phyloP scores from a whole-genome alignment of 1,140 invertebrate genomes.

The Microplitis demolitor region DNA sequence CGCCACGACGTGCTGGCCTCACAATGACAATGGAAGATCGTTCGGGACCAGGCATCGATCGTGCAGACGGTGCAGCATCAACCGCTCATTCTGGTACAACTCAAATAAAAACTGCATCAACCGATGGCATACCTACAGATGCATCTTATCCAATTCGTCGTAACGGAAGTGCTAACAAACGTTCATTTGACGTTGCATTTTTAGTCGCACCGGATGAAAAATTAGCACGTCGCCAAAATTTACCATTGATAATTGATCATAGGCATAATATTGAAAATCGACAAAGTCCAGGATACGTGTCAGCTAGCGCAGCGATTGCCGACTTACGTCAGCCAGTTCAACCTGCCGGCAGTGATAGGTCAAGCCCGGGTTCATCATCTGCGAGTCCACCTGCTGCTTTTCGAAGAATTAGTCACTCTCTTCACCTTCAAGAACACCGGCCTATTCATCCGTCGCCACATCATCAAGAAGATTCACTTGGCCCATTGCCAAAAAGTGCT shows the following conservation, averaged over 20 bases:
- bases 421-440: slow-evolving; percentile 29
- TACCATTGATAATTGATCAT: slow-evolving; percentile 48
- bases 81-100: slow-evolving; percentile 22
- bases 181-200: slow-evolving; percentile 87
- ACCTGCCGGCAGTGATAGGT: slow-evolving; percentile 34
- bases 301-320: neutral
- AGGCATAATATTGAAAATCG: slow-evolving; percentile 19
- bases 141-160: slow-evolving; percentile 53
- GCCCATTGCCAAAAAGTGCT: slow-evolving; percentile 66
- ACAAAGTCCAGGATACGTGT: slow-evolving; percentile 6
- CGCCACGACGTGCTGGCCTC: neutral
- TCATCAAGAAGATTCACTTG: slow-evolving; percentile 30
- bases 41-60: slow-evolving; percentile 52
- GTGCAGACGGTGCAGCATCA: slow-evolving; percentile 48
- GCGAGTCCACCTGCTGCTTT: slow-evolving; percentile 36
- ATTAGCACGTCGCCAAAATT: slow-evolving; percentile 66
- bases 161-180: slow-evolving; percentile 61
- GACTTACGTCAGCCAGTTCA: slow-evolving; percentile 7
- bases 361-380: slow-evolving; percentile 32
- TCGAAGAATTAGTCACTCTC: slow-evolving; percentile 4
- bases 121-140: slow-evolving; percentile 43
- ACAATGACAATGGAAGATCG: slow-evolving; percentile 62
- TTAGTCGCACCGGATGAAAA: slow-evolving; percentile 85
- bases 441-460: neutral
- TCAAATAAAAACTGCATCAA: slow-evolving; percentile 27